Evolutionary conservation across 2,888 invertebrate genomes (phyloP).

Genomic region (Himalopsyche kuldschensis): DNA sequence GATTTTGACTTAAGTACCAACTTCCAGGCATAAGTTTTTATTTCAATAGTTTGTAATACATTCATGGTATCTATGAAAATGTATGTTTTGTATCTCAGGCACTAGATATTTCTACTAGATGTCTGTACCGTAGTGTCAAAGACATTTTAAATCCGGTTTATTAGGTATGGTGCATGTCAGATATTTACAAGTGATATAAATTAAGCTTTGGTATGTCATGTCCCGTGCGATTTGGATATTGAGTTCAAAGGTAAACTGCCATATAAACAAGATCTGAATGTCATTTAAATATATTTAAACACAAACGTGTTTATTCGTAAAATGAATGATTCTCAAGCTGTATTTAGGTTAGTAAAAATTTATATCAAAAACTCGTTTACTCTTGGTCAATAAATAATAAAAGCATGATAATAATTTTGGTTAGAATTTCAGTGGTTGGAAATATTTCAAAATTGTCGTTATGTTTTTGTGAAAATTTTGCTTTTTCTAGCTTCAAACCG

Average conservation of each 20-base stretch:
- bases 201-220: constrained; percentile 21
- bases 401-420: no score
- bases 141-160: constrained; percentile 12
- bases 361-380: no score
- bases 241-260: constrained; percentile 20
- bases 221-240: constrained; percentile 12
- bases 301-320: not conserved
- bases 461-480: no score
- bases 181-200: constrained; percentile 12
- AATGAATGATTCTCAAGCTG: not conserved
- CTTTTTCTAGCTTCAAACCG: no score
- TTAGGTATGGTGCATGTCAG: not conserved
- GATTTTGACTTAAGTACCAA: no score
- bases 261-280: not conserved
- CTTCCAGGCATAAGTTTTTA: no score
- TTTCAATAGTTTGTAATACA: no score
- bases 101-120: not conserved
- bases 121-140: not conserved
- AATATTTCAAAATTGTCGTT: no score
- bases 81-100: not conserved
- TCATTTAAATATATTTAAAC: not conserved
- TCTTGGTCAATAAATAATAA: no score
- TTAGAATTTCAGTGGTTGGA: no score
- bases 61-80: no score
- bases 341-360: no score